A percentile compares a stretch with the other conserved stretches of the same genome.
Conservation (phyloP, 2,113 vertebrate species). For the Stomatorhinus ivindoensis region DNA sequence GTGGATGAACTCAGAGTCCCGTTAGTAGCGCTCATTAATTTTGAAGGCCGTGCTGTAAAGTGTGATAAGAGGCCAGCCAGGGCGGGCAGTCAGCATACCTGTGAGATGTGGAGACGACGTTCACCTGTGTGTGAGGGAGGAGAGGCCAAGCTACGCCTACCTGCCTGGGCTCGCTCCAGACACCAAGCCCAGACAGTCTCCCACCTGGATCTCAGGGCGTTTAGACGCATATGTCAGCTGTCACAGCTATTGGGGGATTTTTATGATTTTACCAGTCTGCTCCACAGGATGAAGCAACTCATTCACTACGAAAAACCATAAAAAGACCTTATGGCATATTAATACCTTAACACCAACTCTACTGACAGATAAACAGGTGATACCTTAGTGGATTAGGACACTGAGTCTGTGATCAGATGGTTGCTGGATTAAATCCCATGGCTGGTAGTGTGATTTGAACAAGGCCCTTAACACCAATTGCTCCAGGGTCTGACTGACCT, state of each 20-base stretch:
- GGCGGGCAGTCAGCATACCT: background rate
- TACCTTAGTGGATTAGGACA: background rate
- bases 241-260: background rate
- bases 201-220: background rate
- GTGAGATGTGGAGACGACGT: background rate
- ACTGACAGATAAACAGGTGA: background rate
- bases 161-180: background rate
- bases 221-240: background rate
- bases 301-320: background rate
- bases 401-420: background rate
- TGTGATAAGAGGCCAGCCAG: background rate
- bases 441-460: background rate
- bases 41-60: background rate
- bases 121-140: background rate
- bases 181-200: background rate
- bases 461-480: background rate
- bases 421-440: background rate
- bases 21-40: background rate
- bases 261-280: no score
- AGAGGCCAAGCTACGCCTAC: background rate
- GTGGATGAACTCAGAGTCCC: background rate
- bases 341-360: background rate
- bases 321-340: background rate
- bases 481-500: background rate
- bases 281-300: background rate